Percentiles rank a stretch among this genome's conserved stretches.
These are phyloP conservation scores for Phenacoccus solenopsis DNA, from an alignment of 1,140 invertebrate genomes.

Conservation along the genomic window DNA sequence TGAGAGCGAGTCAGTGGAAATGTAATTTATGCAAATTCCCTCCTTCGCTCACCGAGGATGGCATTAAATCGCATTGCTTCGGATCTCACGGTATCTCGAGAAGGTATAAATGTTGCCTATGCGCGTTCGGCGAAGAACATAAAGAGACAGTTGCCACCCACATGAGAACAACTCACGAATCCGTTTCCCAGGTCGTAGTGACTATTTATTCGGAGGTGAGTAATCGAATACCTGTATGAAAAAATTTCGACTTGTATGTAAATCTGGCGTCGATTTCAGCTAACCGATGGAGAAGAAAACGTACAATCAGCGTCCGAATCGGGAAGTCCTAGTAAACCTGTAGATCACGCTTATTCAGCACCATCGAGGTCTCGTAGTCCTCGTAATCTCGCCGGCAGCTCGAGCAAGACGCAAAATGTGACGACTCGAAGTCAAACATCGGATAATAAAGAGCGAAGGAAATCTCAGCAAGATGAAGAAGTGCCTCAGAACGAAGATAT, in stretches of 20 bases:
- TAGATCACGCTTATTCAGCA: too few relatives aligned
- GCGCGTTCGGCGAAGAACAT: not conserved
- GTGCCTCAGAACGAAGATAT: not conserved
- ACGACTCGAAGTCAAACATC: too few relatives aligned
- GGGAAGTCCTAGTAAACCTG: too few relatives aligned
- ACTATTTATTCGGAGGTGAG: not conserved
- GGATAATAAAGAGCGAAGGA: too few relatives aligned
- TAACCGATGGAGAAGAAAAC: too few relatives aligned
- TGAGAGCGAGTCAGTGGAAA: not conserved
- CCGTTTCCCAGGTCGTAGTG: not conserved
- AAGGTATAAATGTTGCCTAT: not conserved
- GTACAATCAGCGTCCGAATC: too few relatives aligned
- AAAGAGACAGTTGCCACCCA: not conserved
- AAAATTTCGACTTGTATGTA: too few relatives aligned
- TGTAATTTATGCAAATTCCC: not conserved
- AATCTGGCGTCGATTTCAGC: too few relatives aligned
- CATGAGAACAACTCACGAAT: not conserved
- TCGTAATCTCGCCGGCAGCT: too few relatives aligned
- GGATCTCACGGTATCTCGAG: not conserved
- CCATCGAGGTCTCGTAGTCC: too few relatives aligned
- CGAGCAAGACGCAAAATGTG: too few relatives aligned
- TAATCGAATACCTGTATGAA: not conserved
- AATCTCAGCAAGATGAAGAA: not conserved
- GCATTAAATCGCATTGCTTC: not conserved
- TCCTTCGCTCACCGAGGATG: not conserved